phyloP scores from a whole-genome alignment of 2,797 vertebrate species.

The Rhinichthys osculus region DNA sequence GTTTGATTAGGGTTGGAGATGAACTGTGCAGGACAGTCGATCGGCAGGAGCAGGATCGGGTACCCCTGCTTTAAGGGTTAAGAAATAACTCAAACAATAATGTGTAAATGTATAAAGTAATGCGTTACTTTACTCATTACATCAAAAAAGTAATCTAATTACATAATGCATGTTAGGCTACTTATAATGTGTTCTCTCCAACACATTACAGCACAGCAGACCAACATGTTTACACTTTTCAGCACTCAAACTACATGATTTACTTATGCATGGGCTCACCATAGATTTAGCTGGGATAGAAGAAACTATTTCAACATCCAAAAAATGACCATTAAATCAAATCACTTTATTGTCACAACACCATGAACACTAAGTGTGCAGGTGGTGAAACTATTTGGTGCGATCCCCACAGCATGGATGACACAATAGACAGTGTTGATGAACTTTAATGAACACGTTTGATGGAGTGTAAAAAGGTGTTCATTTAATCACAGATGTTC shows the following conservation, averaged over 20 bases:
- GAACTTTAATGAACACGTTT: slow-evolving; percentile 12
- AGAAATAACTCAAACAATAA: too few species aligned
- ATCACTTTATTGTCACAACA: background rate
- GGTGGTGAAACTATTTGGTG: background rate
- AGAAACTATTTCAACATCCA: background rate
- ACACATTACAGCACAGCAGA: background rate
- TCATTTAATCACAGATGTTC: slow-evolving; percentile 7
- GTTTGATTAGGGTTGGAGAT: too few species aligned
- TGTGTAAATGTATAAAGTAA: background rate
- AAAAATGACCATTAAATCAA: background rate
- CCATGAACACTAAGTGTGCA: background rate
- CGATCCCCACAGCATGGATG: background rate
- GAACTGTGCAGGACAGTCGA: too few species aligned
- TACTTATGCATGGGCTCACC: background rate
- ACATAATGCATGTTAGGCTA: background rate
- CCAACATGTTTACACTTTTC: background rate
- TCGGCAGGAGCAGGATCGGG: too few species aligned
- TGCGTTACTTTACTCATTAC: background rate
- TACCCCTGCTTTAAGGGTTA: too few species aligned
- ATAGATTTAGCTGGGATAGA: background rate
- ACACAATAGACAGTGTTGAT: background rate
- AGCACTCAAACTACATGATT: background rate
- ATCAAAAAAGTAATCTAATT: background rate
- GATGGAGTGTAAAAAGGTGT: background rate
- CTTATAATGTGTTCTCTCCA: background rate